Percentiles rank a stretch among this genome's conserved stretches.
phyloP scores from a whole-genome alignment of 2,797 vertebrate genomes.

The Smutsia gigantea region DNA sequence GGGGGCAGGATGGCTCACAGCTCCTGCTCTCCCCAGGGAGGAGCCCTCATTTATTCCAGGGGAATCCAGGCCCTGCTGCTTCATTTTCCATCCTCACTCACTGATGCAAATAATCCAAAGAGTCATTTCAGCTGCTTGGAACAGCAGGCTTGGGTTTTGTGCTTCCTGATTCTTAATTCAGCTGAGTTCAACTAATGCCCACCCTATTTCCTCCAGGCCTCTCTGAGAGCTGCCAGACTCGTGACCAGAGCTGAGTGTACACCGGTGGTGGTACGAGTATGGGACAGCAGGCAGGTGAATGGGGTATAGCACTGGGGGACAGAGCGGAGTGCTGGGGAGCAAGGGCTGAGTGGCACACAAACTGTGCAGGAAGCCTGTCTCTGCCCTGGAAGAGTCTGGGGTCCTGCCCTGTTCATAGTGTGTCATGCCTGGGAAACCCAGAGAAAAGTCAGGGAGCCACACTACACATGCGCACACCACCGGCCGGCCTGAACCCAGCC shows the following conservation, averaged over 20 bases:
- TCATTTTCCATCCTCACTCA: neutral
- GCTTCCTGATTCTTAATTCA: neutral
- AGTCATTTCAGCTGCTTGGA: slow-evolving; percentile 33
- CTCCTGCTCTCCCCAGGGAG: neutral
- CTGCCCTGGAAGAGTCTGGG: neutral
- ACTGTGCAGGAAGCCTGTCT: neutral
- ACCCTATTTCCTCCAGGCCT: neutral
- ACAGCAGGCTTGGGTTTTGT: neutral
- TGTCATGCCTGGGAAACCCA: neutral
- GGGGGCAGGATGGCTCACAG: neutral
- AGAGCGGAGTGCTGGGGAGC: accelerated
- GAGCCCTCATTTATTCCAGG: neutral
- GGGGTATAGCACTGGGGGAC: neutral
- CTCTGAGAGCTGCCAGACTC: neutral
- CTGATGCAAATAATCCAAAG: slow-evolving; percentile 18
- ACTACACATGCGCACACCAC: accelerated
- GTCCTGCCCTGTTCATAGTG: neutral
- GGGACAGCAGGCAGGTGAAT: neutral
- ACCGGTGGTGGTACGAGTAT: neutral
- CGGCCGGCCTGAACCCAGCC: neutral
- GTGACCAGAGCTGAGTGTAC: neutral
- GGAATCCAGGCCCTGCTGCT: neutral
- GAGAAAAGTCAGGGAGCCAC: neutral
- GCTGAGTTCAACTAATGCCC: neutral
- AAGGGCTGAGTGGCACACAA: neutral